Conservation (phyloP, 2,888 invertebrate genomes). For the Rhagonycha fulva region DNA sequence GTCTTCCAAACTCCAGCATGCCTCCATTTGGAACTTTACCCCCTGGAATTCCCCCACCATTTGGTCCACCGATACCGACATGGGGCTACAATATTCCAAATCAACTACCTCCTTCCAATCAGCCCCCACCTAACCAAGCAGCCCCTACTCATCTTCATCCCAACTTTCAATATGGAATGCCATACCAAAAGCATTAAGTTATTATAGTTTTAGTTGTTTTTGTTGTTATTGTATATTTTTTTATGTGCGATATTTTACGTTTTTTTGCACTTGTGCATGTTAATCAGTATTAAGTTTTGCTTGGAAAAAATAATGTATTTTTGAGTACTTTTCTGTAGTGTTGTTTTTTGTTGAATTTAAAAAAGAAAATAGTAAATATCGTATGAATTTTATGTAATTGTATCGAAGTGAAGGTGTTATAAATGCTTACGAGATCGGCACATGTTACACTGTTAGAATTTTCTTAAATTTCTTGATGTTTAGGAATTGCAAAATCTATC, state of each 20-base stretch:
- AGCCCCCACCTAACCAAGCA: slow-evolving; percentile 2
- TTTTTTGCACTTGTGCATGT: slow-evolving; percentile 8
- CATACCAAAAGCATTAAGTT: slow-evolving; percentile 19
- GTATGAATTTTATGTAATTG: neutral
- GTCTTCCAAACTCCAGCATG: slow-evolving; percentile 23
- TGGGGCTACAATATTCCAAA: slow-evolving; percentile 14
- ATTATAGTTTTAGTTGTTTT: slow-evolving; percentile 5
- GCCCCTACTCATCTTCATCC: slow-evolving; percentile 5
- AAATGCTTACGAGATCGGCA: slow-evolving; percentile 20
- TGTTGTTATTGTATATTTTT: slow-evolving; percentile 23
- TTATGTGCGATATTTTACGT: slow-evolving; percentile 8
- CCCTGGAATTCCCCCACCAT: slow-evolving; percentile 25
- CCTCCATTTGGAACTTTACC: slow-evolving; percentile 6
- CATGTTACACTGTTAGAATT: slow-evolving; percentile 24
- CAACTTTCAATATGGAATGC: slow-evolving; percentile 5
- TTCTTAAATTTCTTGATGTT: slow-evolving; percentile 23
- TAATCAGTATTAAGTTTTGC: slow-evolving; percentile 22
- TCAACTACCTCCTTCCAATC: neutral
- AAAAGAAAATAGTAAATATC: neutral
- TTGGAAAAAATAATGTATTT: slow-evolving; percentile 2
- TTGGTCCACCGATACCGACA: slow-evolving; percentile 30
- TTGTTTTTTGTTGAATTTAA: neutral
- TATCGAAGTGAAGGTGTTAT: slow-evolving; percentile 19
- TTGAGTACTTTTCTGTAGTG: neutral
- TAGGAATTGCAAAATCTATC: slow-evolving; percentile 25